phyloP scores from a whole-genome alignment of 2,113 vertebrate genomes.

The Pycnonotus jocosus region DNA sequence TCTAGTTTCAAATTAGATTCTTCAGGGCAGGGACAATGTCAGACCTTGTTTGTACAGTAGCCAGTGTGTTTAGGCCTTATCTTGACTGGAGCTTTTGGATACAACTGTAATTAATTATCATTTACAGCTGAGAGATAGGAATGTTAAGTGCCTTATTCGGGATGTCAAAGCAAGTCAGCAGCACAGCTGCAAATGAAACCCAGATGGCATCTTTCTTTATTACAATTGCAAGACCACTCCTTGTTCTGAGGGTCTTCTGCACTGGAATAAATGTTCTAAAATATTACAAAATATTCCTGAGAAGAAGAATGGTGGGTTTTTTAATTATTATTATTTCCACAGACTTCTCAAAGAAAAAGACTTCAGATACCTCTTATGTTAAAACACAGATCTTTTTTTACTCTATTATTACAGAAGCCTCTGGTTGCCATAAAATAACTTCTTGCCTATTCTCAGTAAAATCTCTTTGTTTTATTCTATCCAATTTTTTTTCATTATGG shows the following conservation, averaged over 20 bases:
- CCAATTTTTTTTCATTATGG: not conserved
- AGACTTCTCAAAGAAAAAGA: not conserved
- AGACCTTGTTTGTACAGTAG: not conserved
- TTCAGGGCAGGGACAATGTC: not conserved
- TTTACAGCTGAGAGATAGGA: constrained; percentile 11
- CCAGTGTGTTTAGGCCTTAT: not conserved
- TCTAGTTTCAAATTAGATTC: constrained; percentile 11
- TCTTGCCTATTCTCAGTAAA: not conserved
- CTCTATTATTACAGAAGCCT: not conserved
- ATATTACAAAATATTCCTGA: not conserved
- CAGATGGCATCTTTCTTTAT: constrained; percentile 13
- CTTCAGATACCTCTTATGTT: not conserved
- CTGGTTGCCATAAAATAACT: not conserved
- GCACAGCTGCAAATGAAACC: constrained; percentile 6
- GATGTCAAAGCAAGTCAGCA: constrained; percentile 18
- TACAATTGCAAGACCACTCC: not conserved
- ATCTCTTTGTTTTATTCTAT: not conserved
- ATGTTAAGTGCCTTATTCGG: constrained; percentile 20
- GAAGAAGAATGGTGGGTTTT: not conserved
- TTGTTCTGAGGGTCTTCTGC: not conserved
- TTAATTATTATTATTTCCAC: not conserved
- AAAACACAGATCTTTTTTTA: not conserved
- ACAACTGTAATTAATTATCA: constrained; percentile 28
- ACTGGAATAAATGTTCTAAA: not conserved
- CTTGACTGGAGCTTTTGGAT: constrained; percentile 6